These are phyloP conservation scores for Dendropsophus ebraccatus DNA, from an alignment of 2,113 vertebrate genomes.

Conservation along the genomic window DNA sequence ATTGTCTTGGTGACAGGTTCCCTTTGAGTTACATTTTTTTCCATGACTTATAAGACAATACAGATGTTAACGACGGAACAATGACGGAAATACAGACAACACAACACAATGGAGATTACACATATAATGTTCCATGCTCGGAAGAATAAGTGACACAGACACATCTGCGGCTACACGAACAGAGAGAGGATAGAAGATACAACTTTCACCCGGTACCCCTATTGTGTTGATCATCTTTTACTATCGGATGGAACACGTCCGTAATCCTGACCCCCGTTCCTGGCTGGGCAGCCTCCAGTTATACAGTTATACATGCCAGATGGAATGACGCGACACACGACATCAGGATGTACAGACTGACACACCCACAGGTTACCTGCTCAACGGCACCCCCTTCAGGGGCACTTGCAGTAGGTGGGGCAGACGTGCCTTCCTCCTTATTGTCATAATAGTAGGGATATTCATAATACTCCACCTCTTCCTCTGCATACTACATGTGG, in stretches of 20 bases:
- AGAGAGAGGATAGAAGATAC: background rate
- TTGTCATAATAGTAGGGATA: conserved; percentile 76
- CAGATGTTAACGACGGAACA: background rate
- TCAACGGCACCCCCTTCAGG: conserved; percentile 64
- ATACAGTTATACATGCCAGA: conserved; percentile 37
- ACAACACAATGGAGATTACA: background rate
- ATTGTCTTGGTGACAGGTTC: too few relatives aligned
- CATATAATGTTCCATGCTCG: background rate
- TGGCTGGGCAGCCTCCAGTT: conserved; percentile 37
- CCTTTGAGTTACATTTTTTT: too few relatives aligned
- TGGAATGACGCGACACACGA: conserved; percentile 49
- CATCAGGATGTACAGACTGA: conserved; percentile 28
- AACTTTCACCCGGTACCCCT: background rate
- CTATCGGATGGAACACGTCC: background rate
- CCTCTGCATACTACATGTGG: conserved; percentile 75
- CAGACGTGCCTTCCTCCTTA: conserved; percentile 67
- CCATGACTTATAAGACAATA: too few relatives aligned
- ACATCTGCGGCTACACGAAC: background rate
- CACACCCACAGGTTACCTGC: conserved; percentile 55
- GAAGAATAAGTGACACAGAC: background rate
- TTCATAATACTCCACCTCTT: conserved; percentile 76
- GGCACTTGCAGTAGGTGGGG: conserved; percentile 60
- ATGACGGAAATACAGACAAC: background rate
- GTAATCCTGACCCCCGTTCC: background rate
- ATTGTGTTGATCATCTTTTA: background rate